Evolutionary conservation across 2,113 vertebrate genomes (phyloP).

Genomic region (Anoura caudifer): DNA sequence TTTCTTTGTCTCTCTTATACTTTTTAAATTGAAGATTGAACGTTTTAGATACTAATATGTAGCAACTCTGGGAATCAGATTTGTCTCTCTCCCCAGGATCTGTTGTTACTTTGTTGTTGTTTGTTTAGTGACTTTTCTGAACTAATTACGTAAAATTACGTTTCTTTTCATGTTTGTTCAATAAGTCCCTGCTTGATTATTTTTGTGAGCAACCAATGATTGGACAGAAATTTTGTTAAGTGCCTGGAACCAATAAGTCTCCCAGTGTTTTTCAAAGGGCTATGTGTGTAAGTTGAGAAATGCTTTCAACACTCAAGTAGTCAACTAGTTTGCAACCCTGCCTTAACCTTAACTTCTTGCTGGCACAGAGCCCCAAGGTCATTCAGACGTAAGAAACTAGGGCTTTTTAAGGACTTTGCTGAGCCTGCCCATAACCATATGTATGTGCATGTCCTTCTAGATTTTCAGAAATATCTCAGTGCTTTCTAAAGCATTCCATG

Average conservation of each 20-base stretch:
- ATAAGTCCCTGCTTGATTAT: too few species aligned
- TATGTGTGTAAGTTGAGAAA: not conserved
- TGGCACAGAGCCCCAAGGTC: not conserved
- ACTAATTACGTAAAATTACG: too few species aligned
- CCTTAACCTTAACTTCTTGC: not conserved
- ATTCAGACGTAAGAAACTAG: not conserved
- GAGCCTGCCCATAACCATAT: not conserved
- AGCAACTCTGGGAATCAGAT: not conserved
- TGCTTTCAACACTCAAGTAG: not conserved
- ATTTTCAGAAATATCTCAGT: not conserved
- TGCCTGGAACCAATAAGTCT: not conserved
- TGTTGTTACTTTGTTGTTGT: too few species aligned
- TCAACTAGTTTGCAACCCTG: too few species aligned
- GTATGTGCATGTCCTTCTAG: not conserved
- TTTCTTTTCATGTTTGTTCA: too few species aligned
- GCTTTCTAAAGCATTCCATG: not conserved
- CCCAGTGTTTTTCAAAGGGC: not conserved
- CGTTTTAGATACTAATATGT: not conserved
- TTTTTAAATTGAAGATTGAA: not conserved
- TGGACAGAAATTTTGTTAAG: too few species aligned
- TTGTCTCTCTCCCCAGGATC: too few species aligned
- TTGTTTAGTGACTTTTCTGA: too few species aligned
- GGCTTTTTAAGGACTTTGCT: not conserved
- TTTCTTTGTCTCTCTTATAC: not conserved
- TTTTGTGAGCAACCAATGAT: too few species aligned